phyloP scores from a whole-genome alignment of 2,888 invertebrate genomes.

The Orchestes rusci region DNA sequence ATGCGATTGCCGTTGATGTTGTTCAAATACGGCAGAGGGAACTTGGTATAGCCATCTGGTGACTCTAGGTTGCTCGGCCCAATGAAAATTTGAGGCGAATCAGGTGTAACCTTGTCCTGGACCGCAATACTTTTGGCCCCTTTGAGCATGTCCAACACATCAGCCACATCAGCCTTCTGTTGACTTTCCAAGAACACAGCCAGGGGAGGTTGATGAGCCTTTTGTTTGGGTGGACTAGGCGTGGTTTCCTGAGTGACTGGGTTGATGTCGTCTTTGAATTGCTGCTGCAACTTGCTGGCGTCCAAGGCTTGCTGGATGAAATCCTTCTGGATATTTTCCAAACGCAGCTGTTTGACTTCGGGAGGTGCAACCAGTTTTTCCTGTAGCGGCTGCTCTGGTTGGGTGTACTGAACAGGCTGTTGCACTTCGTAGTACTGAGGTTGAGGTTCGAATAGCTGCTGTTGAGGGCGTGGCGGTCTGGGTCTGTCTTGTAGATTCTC shows the following conservation, averaged over 20 bases:
- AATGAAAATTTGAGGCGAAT: slow-evolving; percentile 71
- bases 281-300: slow-evolving; percentile 40
- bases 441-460: neutral
- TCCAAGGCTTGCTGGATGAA: slow-evolving; percentile 42
- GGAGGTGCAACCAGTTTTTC: slow-evolving; percentile 11
- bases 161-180: slow-evolving; percentile 55
- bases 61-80: slow-evolving; percentile 69
- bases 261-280: slow-evolving; percentile 35
- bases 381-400: slow-evolving; percentile 1
- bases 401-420: neutral
- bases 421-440: neutral
- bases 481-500: slow-evolving; percentile 43
- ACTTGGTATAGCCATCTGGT: slow-evolving; percentile 68
- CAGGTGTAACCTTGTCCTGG: slow-evolving; percentile 62
- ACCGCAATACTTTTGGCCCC: slow-evolving; percentile 69
- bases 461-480: neutral
- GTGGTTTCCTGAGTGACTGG: slow-evolving; percentile 32
- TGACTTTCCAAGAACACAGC: slow-evolving; percentile 68
- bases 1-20: slow-evolving; percentile 60
- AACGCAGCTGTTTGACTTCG: slow-evolving; percentile 30
- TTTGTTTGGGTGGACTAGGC: slow-evolving; percentile 47
- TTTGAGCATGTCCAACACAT: slow-evolving; percentile 63
- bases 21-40: slow-evolving; percentile 76
- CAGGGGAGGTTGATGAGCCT: slow-evolving; percentile 77
- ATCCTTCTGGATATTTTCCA: slow-evolving; percentile 41